Conservation (phyloP, 2,888 invertebrate species). For the Eupithecia tripunctaria region DNA sequence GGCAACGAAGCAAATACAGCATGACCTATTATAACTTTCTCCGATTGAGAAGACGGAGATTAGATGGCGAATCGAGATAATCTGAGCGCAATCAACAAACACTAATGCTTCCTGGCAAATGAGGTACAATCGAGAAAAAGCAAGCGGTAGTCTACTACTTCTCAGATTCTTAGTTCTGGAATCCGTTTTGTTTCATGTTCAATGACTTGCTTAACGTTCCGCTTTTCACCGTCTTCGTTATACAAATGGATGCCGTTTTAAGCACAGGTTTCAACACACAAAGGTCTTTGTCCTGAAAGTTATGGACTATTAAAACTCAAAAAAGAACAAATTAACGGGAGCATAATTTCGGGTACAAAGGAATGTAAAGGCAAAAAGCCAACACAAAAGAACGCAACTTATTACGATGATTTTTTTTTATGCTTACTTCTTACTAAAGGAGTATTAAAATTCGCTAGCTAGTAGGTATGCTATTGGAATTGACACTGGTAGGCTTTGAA, state of each 20-base stretch:
- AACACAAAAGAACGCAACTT: conserved; percentile 22
- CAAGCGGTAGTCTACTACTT: conserved; percentile 54
- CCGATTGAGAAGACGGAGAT: conserved; percentile 67
- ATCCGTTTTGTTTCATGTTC: conserved; percentile 1
- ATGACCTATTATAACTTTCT: conserved; percentile 68
- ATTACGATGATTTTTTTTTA: not conserved
- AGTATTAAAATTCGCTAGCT: not conserved
- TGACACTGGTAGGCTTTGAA: not conserved
- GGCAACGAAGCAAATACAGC: conserved; percentile 40
- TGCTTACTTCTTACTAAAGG: not conserved
- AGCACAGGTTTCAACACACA: conserved; percentile 26
- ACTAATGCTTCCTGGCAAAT: conserved; percentile 68
- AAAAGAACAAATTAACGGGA: conserved; percentile 37
- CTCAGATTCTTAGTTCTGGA: conserved; percentile 48
- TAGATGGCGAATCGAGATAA: conserved; percentile 65
- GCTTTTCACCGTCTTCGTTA: conserved; percentile 18
- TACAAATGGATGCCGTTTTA: conserved; percentile 14
- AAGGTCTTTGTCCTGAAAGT: conserved; percentile 44
- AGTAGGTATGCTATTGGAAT: not conserved
- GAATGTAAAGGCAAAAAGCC: conserved; percentile 24
- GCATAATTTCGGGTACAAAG: conserved; percentile 36
- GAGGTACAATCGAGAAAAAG: conserved; percentile 61
- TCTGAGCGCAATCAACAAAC: conserved; percentile 71
- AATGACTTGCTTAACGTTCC: conserved; percentile 6
- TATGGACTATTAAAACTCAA: conserved; percentile 46